Percentiles rank a stretch among this genome's conserved stretches.
Evolutionary conservation across 2,888 invertebrate species (phyloP).

Genomic region (Spodoptera littoralis): DNA sequence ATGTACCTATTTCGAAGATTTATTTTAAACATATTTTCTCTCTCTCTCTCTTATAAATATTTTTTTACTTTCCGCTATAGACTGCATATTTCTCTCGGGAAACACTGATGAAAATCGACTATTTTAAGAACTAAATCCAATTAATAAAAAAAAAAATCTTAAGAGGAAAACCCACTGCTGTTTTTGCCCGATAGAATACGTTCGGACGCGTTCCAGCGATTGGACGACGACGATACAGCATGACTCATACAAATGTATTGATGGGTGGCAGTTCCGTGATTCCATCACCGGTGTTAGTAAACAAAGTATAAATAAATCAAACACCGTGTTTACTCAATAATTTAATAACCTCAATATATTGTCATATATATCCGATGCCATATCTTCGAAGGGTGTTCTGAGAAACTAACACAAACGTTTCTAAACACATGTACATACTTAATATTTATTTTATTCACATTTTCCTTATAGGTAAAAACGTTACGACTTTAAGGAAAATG

Average conservation of each 20-base stretch:
- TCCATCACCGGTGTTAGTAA: constrained; percentile 13
- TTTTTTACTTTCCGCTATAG: too few relatives aligned
- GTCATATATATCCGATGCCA: constrained; percentile 10
- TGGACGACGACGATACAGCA: constrained; percentile 1
- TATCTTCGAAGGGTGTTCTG: not conserved
- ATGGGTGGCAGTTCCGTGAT: constrained; percentile 17
- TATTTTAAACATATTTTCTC: too few relatives aligned
- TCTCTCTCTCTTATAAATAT: too few relatives aligned
- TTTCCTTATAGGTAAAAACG: constrained; percentile 1
- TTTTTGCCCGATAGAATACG: too few relatives aligned
- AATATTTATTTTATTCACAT: not conserved
- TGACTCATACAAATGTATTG: constrained; percentile 18
- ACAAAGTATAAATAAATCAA: constrained; percentile 20
- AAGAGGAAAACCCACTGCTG: too few relatives aligned
- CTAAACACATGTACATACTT: not conserved
- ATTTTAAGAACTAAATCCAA: too few relatives aligned
- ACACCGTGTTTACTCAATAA: constrained; percentile 19
- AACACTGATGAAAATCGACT: too few relatives aligned
- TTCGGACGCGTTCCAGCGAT: not conserved
- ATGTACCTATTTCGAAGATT: too few relatives aligned
- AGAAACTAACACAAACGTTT: not conserved
- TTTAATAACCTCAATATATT: constrained; percentile 10
- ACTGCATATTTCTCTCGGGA: too few relatives aligned
- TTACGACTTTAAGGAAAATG: not conserved
- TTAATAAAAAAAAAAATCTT: too few relatives aligned